phyloP scores from a whole-genome alignment of 1,140 invertebrate species.

The Psilanteris sp. region DNA sequence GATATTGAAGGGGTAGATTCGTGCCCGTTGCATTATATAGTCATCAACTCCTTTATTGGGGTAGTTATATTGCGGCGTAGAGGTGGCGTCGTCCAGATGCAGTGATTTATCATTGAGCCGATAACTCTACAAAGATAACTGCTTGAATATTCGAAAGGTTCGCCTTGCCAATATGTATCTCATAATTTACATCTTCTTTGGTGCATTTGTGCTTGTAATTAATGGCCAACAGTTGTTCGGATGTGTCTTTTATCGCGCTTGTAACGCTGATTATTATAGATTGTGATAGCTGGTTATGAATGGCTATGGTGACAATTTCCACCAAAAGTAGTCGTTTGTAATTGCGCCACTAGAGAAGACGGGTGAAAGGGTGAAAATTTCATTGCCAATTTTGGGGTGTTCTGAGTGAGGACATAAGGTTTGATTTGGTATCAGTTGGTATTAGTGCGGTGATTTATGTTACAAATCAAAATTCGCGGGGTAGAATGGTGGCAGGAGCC shows the following conservation, averaged over 20 bases:
- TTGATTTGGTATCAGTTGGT: no score
- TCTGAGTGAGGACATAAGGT: background rate
- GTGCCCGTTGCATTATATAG: conserved; percentile 69
- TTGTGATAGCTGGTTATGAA: conserved; percentile 40
- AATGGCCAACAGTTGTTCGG: conserved; percentile 55
- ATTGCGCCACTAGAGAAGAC: background rate
- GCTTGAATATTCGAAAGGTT: conserved; percentile 65
- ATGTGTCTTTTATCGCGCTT: conserved; percentile 27
- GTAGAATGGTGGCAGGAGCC: no score
- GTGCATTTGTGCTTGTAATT: conserved; percentile 71
- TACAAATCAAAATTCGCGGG: no score
- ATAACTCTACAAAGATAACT: conserved; percentile 74
- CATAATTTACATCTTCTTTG: conserved; percentile 74
- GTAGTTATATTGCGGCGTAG: conserved; percentile 64
- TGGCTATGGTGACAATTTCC: background rate
- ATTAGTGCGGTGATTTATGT: no score
- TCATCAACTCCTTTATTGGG: conserved; percentile 72
- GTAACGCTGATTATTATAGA: conserved; percentile 14
- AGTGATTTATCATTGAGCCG: conserved; percentile 75
- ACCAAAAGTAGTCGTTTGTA: background rate
- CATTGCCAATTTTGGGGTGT: background rate
- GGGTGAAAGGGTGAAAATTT: background rate
- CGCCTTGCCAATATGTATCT: conserved; percentile 43
- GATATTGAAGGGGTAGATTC: conserved; percentile 59
- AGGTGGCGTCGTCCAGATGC: conserved; percentile 59